Conservation (phyloP, 23 tunicate genomes). For the Ciona savignyi region DNA sequence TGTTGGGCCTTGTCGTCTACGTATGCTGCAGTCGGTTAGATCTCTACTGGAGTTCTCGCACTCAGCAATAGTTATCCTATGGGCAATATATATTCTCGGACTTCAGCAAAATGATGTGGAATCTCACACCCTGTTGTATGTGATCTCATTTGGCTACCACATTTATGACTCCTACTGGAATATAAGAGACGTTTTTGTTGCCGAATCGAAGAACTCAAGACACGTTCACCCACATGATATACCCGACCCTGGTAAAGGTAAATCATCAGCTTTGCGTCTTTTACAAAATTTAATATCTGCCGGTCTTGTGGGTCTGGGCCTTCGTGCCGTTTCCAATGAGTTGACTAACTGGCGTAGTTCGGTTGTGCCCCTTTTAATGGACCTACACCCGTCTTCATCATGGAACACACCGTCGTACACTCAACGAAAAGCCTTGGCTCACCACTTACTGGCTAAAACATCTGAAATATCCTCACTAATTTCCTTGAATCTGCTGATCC, state of each 20-base stretch:
- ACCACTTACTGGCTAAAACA: slow-evolving; percentile 63
- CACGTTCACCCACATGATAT: neutral
- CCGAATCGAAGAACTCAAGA: neutral
- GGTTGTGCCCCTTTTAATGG: slow-evolving; percentile 63
- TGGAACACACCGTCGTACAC: slow-evolving; percentile 36
- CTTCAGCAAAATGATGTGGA: slow-evolving; percentile 44
- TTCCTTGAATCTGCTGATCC: slow-evolving; percentile 34
- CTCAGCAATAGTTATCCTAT: slow-evolving; percentile 20
- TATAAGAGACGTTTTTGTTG: slow-evolving; percentile 21
- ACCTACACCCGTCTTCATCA: slow-evolving; percentile 38
- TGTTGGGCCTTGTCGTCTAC: slow-evolving; percentile 29
- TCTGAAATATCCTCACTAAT: slow-evolving; percentile 59
- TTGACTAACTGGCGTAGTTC: slow-evolving; percentile 70
- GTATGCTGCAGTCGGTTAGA: slow-evolving; percentile 37
- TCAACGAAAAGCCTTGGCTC: slow-evolving; percentile 68
- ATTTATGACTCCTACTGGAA: slow-evolving; percentile 54
- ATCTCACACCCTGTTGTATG: slow-evolving; percentile 50
- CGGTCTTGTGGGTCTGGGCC: slow-evolving; percentile 14
- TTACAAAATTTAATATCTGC: slow-evolving; percentile 21
- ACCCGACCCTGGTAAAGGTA: neutral
- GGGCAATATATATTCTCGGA: slow-evolving; percentile 30
- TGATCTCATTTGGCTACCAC: slow-evolving; percentile 48
- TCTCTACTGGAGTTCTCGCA: slow-evolving; percentile 40
- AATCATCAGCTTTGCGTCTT: slow-evolving; percentile 14
- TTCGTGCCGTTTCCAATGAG: slow-evolving; percentile 57